Base-by-base conservation (phyloP, 2,888 invertebrate genomes). In the Lepetodrilus schrolli region DNA sequence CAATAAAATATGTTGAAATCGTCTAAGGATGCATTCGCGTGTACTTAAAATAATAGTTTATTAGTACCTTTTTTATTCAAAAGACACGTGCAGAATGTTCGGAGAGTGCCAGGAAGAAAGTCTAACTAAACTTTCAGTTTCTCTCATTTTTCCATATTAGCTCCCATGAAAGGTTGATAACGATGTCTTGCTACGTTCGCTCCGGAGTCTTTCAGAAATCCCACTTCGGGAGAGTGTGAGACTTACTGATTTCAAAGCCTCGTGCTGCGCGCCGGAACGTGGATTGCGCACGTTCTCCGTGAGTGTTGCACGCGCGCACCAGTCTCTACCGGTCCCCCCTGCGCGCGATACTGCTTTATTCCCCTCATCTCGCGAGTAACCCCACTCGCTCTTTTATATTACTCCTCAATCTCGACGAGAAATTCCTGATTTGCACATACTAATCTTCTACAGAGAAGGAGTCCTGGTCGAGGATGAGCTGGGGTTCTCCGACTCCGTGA, bases 331-430 rank as follows among this genome's bases (percentile, higher is more conserved):
- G 58, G 30, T 58, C 17, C 58, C 58, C 58, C 30, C 30, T n/a
- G 26, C 8, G 58, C 17, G 58, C 26, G 30, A 58, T 30, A 30
- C n/a, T 34, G 58, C n/a, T n/a, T 26, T 17, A 23, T n/a, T 58
- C 30, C 34, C 58, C 34, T 58, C 58, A 58, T 58, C 58, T 30
- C 3, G 13, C 30, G 34, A 4, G 58, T 30, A 17, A n/a, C 58
- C 26, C 30, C 30, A 58, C 58, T 30, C 23, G 26, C 30, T 30
- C 13, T 58, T 58, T 58, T 58, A n/a, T n/a, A 58, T 58, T 58
- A 58, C 58, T 58, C 17, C 58, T 58, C 58, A 17, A 30, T 58
- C 34, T 58, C 58, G 58, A 26, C 58, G 34, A 58, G 58, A 58
- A 58, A 8, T 58, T 30, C 34, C 58, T 58, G 58, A 58, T 58